These are phyloP conservation scores for Archaeoteleia sp. DNA, from an alignment of 2,888 invertebrate species.

Conservation along the genomic window DNA sequence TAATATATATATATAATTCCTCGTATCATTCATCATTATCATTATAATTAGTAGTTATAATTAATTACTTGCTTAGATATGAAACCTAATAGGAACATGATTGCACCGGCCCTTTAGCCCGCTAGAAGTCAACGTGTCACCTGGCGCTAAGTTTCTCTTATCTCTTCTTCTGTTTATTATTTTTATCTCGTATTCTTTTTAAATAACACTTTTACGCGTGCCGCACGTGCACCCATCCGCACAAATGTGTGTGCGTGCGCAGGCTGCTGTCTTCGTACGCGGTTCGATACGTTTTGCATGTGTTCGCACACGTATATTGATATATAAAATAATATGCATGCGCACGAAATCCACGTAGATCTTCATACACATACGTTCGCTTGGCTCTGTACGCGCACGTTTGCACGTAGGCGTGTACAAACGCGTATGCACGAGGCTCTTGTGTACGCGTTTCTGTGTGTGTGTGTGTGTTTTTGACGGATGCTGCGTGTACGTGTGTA, in stretches of 20 bases:
- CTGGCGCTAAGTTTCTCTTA: constrained; percentile 15
- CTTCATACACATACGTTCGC: not conserved
- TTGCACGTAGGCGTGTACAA: no score
- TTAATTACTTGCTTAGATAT: constrained; percentile 75
- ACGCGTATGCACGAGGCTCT: no score
- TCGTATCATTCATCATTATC: constrained; percentile 74
- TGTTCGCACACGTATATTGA: constrained; percentile 43
- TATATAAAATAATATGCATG: constrained; percentile 43
- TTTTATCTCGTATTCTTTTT: constrained; percentile 23
- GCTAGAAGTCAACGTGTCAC: constrained; percentile 60
- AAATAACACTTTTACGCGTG: constrained; percentile 22
- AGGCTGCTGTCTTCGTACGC: constrained; percentile 17
- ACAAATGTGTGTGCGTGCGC: constrained; percentile 21
- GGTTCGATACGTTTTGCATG: constrained; percentile 41
- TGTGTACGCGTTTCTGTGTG: no score
- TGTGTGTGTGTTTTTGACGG: no score
- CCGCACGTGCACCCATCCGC: constrained; percentile 33
- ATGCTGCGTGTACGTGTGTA: no score
- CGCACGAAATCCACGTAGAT: not conserved
- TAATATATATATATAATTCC: constrained; percentile 71
- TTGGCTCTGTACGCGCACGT: no score
- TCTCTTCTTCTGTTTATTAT: constrained; percentile 4
- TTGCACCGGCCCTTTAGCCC: constrained; percentile 72
- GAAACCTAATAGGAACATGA: constrained; percentile 76
- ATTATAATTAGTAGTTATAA: constrained; percentile 74